Conservation (phyloP, 2,888 invertebrate species). For the Caenorhabditis imperialis region DNA sequence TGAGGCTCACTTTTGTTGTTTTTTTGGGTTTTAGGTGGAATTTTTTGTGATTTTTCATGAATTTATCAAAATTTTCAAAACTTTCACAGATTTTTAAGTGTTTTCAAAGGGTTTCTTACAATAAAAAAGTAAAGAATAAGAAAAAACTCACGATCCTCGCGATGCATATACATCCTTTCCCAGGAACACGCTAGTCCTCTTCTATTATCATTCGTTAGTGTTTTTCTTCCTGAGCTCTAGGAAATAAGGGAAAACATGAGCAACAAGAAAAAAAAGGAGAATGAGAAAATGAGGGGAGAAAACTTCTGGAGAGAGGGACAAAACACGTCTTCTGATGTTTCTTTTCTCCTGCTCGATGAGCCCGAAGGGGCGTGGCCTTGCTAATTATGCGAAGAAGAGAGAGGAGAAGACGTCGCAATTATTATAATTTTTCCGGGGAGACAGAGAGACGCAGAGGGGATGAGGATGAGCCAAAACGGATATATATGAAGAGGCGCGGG, state of each 20-base stretch:
- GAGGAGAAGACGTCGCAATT: slow-evolving; percentile 31
- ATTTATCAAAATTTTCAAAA: too few relatives aligned
- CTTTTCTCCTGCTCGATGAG: background rate
- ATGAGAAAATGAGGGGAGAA: slow-evolving; percentile 36
- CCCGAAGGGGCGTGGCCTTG: slow-evolving; percentile 35
- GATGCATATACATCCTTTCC: slow-evolving; percentile 37
- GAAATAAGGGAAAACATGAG: slow-evolving; percentile 8
- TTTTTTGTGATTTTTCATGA: too few relatives aligned
- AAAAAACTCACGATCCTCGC: slow-evolving; percentile 47
- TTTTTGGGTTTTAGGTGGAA: too few relatives aligned
- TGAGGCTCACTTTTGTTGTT: slow-evolving; percentile 26
- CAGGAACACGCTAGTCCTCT: slow-evolving; percentile 13
- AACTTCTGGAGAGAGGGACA: slow-evolving; percentile 15
- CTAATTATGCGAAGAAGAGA: slow-evolving; percentile 50
- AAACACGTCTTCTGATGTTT: slow-evolving; percentile 10
- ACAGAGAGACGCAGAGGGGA: slow-evolving; percentile 22
- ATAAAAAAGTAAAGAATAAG: too few relatives aligned
- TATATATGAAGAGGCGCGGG: slow-evolving; percentile 18
- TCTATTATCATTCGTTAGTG: slow-evolving; percentile 26
- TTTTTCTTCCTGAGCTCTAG: background rate
- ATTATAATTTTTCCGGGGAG: slow-evolving; percentile 44
- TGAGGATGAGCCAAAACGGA: slow-evolving; percentile 14
- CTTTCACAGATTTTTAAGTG: too few relatives aligned
- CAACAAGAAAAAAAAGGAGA: slow-evolving; percentile 28
- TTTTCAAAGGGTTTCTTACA: too few relatives aligned